phyloP scores from a whole-genome alignment of 2,113 vertebrate genomes.

The Ceyx cyanopectus region DNA sequence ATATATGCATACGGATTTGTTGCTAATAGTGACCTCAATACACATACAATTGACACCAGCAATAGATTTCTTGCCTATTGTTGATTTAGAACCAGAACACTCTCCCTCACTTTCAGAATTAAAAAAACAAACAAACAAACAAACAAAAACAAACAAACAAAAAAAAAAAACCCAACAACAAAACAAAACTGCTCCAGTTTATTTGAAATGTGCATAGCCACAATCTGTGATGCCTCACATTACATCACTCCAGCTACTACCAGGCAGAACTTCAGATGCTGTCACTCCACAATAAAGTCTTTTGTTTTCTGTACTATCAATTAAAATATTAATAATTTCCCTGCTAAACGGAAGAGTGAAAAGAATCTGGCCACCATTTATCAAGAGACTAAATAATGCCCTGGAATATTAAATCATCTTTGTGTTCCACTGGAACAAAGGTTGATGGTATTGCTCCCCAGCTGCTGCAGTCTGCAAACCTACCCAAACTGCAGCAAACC shows the following conservation, averaged over 20 bases:
- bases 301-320: background rate
- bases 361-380: background rate
- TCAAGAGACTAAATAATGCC: background rate
- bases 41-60: background rate
- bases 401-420: background rate
- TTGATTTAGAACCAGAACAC: background rate
- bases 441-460: no score
- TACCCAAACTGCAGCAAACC: no score
- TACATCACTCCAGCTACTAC: background rate
- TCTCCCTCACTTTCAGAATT: background rate
- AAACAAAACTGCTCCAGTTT: background rate
- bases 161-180: background rate
- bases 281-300: background rate
- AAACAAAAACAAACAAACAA: no score
- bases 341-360: background rate
- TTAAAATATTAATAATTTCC: background rate
- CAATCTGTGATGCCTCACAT: background rate
- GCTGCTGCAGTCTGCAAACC: no score
- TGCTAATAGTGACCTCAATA: background rate
- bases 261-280: background rate
- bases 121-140: no score
- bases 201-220: background rate
- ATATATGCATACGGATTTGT: background rate
- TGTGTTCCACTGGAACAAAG: background rate
- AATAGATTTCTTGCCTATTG: background rate